These are phyloP conservation scores for Sebastes goodei DNA, from an alignment of 2,797 vertebrate genomes.

Conservation along the genomic window DNA sequence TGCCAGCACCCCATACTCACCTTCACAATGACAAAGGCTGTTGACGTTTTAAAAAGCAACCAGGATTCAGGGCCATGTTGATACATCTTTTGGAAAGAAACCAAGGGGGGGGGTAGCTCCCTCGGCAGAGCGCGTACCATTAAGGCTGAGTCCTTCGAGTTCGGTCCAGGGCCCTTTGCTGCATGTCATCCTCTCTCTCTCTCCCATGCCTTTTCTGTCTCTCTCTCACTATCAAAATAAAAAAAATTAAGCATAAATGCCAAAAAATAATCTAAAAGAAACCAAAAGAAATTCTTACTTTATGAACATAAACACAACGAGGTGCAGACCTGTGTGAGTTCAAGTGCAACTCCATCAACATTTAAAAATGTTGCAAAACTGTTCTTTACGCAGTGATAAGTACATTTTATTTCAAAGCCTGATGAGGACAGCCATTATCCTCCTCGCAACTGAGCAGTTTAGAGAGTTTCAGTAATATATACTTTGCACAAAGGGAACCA, in stretches of 20 bases:
- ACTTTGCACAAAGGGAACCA: not conserved
- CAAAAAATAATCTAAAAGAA: not conserved
- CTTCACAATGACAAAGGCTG: not conserved
- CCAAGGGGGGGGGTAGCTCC: not conserved
- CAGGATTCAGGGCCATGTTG: not conserved
- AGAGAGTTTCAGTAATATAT: not conserved
- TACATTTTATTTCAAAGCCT: too few relatives aligned
- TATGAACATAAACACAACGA: not conserved
- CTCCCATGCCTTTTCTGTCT: not conserved
- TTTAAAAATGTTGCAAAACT: not conserved
- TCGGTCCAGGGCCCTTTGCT: not conserved
- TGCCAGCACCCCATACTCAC: not conserved
- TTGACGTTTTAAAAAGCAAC: not conserved
- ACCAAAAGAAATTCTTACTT: not conserved
- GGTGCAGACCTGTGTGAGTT: not conserved
- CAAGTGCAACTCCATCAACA: not conserved
- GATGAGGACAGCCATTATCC: too few relatives aligned
- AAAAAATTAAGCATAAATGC: too few relatives aligned
- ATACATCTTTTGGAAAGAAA: not conserved
- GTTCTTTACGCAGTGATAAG: not conserved
- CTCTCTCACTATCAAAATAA: too few relatives aligned
- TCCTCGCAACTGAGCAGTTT: too few relatives aligned
- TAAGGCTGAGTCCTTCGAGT: not conserved
- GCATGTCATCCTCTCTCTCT: not conserved
- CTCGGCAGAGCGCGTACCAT: not conserved